Base-by-base conservation (phyloP, 2,888 invertebrate genomes). In the Arenicola marina region DNA sequence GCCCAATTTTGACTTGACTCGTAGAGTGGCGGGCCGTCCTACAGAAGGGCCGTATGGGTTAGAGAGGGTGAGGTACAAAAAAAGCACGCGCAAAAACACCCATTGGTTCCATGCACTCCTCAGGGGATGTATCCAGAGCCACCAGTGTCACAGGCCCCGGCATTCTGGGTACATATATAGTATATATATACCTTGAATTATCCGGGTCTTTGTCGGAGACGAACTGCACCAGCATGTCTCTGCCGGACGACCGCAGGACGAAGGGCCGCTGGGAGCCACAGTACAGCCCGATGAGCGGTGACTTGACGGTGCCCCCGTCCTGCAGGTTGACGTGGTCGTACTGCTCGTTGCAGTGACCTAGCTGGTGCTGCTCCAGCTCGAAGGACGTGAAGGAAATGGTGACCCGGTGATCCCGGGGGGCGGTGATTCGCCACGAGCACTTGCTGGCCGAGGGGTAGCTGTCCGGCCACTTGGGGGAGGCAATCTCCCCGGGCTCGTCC, bases 401-500 rank as follows among this genome's bases (percentile, higher is more conserved):
- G 15, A 80, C 71, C 24, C 67, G 67, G 33, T 73, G 73, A n/a
- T 28, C 34, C 2, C 21, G 31, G 0, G 78, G 80, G 4, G 75
- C 77, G 26, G 65, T 65, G 15, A 80, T 73, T 3, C 69, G 68
- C 79, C 79, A 80, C 7, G 69, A 63, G 64, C 80, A 80, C 28
- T 72, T 66, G 2, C 70, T 63, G 18, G 67, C 60, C 3, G 77
- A 66, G 0, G 75, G 71, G 65, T 80, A 80, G 38, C 68, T 67
- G 18, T 68, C 72, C 3, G 80, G 80, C 79, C 78, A 80, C 48
- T 72, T 66, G 2, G 78, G 79, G 2, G 79, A 77, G 4, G 80
- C 78, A 43, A 80, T 68, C 66, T 78, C 75, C 1, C 79, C 79
- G 46, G 76, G 70, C 51, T 75, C 75, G 1, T 67, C 72, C 34